Evolutionary conservation across 2,797 vertebrate genomes (phyloP).

Genomic region (Florisuga fusca): DNA sequence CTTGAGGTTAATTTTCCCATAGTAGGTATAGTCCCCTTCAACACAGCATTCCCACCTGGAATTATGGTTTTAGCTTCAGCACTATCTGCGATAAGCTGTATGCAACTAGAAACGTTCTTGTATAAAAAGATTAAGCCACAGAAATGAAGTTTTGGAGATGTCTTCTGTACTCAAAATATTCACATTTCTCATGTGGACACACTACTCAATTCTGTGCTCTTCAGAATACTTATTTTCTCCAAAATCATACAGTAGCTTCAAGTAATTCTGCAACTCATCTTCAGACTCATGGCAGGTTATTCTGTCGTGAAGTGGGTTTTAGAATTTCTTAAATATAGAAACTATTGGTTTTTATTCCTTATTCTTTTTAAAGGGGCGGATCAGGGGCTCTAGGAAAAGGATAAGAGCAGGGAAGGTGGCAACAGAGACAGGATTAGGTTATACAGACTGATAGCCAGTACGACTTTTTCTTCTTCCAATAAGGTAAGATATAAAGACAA

Average conservation of each 20-base stretch:
- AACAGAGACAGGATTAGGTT: constrained; percentile 59
- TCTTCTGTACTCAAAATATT: constrained; percentile 28
- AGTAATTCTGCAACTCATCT: constrained; percentile 5
- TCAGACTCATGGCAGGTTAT: not conserved
- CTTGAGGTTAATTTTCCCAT: not conserved
- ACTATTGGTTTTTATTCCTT: not conserved
- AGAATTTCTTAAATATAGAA: constrained; percentile 24
- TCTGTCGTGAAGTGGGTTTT: not conserved
- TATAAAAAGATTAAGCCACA: constrained; percentile 24
- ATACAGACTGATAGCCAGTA: constrained; percentile 96
- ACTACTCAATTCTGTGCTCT: not conserved
- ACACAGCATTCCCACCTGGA: not conserved
- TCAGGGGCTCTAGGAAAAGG: not conserved
- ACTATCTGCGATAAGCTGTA: not conserved
- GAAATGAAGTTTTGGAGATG: not conserved
- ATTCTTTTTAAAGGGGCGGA: not conserved
- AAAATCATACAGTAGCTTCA: constrained; percentile 38
- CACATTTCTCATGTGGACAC: not conserved
- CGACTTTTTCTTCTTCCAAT: constrained; percentile 96
- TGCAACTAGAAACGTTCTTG: not conserved
- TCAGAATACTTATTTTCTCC: constrained; percentile 27
- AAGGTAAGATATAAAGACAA: constrained; percentile 95
- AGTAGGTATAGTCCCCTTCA: not conserved
- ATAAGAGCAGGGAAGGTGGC: not conserved
- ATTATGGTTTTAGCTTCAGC: not conserved